phyloP scores from a whole-genome alignment of 2,113 vertebrate genomes.

The Bubo bubo region DNA sequence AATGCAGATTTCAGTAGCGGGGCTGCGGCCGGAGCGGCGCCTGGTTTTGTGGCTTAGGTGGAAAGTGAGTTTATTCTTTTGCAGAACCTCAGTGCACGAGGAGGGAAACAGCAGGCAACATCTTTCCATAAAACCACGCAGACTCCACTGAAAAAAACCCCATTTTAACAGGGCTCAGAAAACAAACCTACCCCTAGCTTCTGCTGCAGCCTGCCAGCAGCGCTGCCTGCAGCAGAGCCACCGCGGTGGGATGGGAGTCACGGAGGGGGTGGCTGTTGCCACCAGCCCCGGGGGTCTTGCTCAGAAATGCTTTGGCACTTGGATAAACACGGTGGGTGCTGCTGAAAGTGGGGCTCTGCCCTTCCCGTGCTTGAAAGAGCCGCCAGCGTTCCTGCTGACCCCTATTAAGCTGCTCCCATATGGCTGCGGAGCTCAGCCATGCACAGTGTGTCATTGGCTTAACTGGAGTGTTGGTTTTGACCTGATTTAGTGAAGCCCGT shows the following conservation, averaged over 20 bases:
- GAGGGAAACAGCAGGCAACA: rapidly evolving
- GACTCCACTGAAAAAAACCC: not conserved
- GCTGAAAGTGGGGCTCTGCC: not conserved
- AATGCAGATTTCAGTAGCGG: rapidly evolving
- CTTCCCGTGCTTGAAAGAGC: not conserved
- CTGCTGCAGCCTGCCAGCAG: not conserved
- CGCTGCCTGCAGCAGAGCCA: not conserved
- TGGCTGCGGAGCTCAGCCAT: not conserved
- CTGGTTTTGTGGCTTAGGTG: not conserved
- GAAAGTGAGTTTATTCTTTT: not conserved
- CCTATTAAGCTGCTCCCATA: not conserved
- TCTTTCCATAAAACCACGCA: rapidly evolving
- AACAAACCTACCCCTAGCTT: rapidly evolving
- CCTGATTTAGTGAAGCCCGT: not conserved
- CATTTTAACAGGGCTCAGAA: not conserved
- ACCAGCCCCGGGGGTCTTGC: rapidly evolving
- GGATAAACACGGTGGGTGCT: not conserved
- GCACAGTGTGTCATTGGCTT: not conserved
- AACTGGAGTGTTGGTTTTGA: not conserved
- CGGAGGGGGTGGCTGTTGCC: not conserved
- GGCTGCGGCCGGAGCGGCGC: rapidly evolving
- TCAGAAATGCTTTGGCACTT: not conserved
- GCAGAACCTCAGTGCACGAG: rapidly evolving
- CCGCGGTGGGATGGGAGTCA: not conserved
- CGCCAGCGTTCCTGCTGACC: rapidly evolving